Evolutionary conservation across 2,113 vertebrate genomes (phyloP).

Genomic region (Diphyllodes magnificus): DNA sequence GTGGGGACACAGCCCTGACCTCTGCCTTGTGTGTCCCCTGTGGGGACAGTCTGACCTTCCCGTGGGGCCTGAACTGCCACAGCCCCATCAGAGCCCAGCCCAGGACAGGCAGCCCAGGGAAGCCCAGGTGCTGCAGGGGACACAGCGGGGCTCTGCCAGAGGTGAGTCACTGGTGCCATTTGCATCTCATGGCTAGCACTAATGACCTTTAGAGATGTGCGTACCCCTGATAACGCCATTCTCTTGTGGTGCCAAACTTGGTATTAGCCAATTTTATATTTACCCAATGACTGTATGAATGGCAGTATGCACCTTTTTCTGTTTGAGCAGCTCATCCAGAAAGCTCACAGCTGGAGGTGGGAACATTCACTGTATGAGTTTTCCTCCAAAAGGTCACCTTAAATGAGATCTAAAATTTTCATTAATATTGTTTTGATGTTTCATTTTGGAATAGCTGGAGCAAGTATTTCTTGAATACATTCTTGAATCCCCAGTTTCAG

Average conservation of each 20-base stretch:
- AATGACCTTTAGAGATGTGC: background rate
- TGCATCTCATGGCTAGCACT: background rate
- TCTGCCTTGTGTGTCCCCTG: background rate
- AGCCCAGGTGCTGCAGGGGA: background rate
- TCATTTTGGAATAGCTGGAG: background rate
- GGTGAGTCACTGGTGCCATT: accelerated
- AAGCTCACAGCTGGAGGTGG: background rate
- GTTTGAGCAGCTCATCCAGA: background rate
- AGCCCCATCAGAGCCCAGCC: background rate
- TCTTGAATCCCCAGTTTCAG: background rate
- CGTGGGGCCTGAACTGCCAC: background rate
- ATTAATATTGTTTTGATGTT: background rate
- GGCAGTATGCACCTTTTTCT: background rate
- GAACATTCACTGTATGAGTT: background rate
- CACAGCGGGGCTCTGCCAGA: background rate
- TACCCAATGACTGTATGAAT: background rate
- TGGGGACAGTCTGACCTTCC: background rate
- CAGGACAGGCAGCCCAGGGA: background rate
- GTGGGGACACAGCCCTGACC: background rate
- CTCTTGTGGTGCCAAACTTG: background rate
- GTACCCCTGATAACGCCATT: background rate
- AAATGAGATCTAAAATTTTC: background rate
- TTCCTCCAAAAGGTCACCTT: background rate
- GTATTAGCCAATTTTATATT: background rate
- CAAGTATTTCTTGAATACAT: background rate